phyloP scores from a whole-genome alignment of 2,113 vertebrate genomes.

The Neolamprologus modestus region DNA sequence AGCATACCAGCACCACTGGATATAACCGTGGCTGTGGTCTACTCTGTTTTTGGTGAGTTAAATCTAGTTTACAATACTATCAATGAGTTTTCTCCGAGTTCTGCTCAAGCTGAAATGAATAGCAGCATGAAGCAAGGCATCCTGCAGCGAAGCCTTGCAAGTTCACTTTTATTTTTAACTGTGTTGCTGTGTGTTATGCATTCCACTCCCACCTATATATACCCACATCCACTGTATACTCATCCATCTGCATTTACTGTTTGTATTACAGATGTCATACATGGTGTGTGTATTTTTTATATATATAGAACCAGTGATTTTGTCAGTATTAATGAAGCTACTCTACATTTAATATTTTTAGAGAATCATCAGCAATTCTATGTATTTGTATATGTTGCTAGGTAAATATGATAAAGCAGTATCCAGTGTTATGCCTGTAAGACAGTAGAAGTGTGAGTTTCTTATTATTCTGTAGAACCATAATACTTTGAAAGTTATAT shows the following conservation, averaged over 20 bases:
- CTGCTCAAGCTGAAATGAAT: neutral
- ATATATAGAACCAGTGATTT: neutral
- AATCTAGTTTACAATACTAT: neutral
- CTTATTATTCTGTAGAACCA: neutral
- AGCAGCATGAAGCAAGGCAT: neutral
- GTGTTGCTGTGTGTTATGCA: neutral
- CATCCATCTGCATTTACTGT: neutral
- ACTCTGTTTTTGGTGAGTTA: constrained; percentile 70
- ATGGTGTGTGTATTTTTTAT: neutral
- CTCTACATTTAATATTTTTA: neutral
- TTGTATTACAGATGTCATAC: neutral
- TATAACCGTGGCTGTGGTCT: constrained; percentile 62
- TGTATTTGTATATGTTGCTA: neutral
- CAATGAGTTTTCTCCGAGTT: neutral
- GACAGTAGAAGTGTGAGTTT: neutral
- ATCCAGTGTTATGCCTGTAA: neutral
- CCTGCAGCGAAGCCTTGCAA: neutral
- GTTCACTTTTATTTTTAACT: neutral
- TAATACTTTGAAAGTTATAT: neutral
- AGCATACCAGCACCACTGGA: constrained; percentile 67
- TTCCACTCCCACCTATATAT: neutral
- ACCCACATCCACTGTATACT: neutral
- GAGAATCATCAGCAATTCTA: neutral
- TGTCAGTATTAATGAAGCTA: neutral
- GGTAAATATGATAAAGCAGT: neutral